These are phyloP conservation scores for Pissodes strobi DNA, from an alignment of 1,140 invertebrate genomes.

Conservation along the genomic window DNA sequence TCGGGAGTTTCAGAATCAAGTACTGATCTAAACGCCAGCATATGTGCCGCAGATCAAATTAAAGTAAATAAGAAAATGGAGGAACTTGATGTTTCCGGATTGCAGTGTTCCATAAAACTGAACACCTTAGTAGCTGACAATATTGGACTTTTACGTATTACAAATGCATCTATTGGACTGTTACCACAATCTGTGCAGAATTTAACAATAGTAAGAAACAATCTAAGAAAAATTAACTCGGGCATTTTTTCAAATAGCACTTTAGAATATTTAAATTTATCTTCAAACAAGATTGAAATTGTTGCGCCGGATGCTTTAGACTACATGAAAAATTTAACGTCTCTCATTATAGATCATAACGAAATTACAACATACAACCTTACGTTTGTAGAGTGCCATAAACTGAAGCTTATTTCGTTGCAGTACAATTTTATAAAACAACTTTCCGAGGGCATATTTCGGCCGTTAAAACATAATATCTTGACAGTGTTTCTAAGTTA, in stretches of 20 bases:
- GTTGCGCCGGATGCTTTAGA: slow-evolving; percentile 37
- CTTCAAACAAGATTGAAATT: slow-evolving; percentile 25
- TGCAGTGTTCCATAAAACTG: slow-evolving; percentile 6
- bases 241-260: slow-evolving; percentile 32
- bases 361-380: slow-evolving; percentile 28
- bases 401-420: slow-evolving; percentile 32
- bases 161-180: slow-evolving; percentile 26
- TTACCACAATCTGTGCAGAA: slow-evolving; percentile 27
- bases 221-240: slow-evolving; percentile 22
- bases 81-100: background rate
- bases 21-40: background rate
- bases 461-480: slow-evolving; percentile 19
- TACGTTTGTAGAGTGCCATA: slow-evolving; percentile 27
- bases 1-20: no score
- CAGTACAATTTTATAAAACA: slow-evolving; percentile 36
- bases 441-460: slow-evolving; percentile 31
- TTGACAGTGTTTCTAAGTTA: slow-evolving; percentile 35
- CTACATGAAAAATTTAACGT: slow-evolving; percentile 32
- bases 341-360: slow-evolving; percentile 36
- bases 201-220: slow-evolving; percentile 31
- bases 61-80: slow-evolving; percentile 16
- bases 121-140: slow-evolving; percentile 22
- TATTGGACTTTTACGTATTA: slow-evolving; percentile 27
- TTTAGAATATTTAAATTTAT: slow-evolving; percentile 33
- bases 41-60: slow-evolving; percentile 16